Base-by-base conservation (phyloP, 2,888 invertebrate species). In the Melieria crassipennis region DNA sequence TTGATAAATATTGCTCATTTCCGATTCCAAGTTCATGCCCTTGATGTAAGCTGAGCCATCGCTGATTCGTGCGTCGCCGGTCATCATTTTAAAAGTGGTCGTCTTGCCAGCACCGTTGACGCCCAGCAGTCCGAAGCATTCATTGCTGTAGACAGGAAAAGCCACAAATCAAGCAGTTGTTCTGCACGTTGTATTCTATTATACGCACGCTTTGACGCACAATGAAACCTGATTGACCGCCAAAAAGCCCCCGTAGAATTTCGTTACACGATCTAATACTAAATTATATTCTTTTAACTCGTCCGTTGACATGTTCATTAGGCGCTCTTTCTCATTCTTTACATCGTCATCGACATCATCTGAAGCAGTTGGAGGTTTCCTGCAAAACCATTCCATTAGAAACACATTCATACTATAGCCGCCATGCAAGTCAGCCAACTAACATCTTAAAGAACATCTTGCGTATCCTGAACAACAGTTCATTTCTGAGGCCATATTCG, bases 91-190 rank as follows among this genome's bases (percentile, higher is more conserved):
- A 84, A 97, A 97, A 0, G 96, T 96, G 1, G 92, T 92, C 0
- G 94, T 95, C 86, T 95, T 96, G 0, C 95, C 95, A 4, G 95
- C 95, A 9, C 96, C 95, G 83, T 96, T 95, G 0, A 94, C 92
- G 0, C 95, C 94, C 64, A 95, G 87, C 56, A 95, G 85, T 2
- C 95, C 95, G 80, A 95, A 95, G 81, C 94, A 94, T 86, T 95
- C 95, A 9, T 90, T 90, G 72, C 91, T 84, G 68, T 6, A 47
- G 7, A 5, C n/a, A 48, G 11, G 42, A 68, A 11, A 64, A 13
- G 11, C n/a, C 64, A 11, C 58, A 13, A n/a, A 45, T 13, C 5
- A 6, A 9, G 5, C 30, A 9, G n/a, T 1, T 55, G 7, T 7
- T 47, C 4, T 16, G 16, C 7, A 9, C n/a, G 4, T 48, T 42